Base-by-base conservation (phyloP, 2,888 invertebrate genomes). In the Bugulina stolonifera region DNA sequence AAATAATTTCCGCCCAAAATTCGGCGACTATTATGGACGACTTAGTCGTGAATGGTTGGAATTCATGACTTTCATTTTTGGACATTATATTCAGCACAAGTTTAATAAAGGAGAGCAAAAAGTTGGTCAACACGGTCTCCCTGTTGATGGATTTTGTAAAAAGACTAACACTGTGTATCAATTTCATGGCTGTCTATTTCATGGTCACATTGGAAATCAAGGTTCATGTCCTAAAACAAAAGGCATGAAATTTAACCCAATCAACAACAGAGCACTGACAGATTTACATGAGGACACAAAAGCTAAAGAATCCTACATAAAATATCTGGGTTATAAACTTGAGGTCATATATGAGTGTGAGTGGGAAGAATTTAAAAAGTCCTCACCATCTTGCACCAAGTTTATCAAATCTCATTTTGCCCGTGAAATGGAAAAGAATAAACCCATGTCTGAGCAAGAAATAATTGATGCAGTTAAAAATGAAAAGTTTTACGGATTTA, bases 171-270 rank as follows among this genome's bases (percentile, higher is more conserved):
- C 22, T 18, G 55, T 55, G 3, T 55, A 18, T 55, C 55, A 55
- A 23, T 55, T 55, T 25, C 55, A 55, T 25, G 55, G 55, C 5
- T 55, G 55, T 55, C n/a, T 55, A 18, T 55, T 55, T 18, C 55
- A 55, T 55, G 55, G 55, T 18, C 55, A 55, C 23, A 25, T n/a
- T n/a, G n/a, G n/a, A n/a, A n/a, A n/a, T n/a, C n/a, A 52, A 10
- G 10, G 52, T 22, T 52, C 10, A 5, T 55, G 25, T 55, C 3
- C 5, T 5, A 55, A 55, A 18, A 25, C 55, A 23, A 55, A 55
- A 55, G 25, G 25, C 14, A 5, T 23, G n/a, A 23, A 18, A 25
- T 25, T 55, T 55, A 18, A 55, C 5, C 23, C 55, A 23, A 55
- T 18, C 25, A 25, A 25, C 22, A 23, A 23, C 5, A 55, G n/a